These are phyloP conservation scores for Noctua comes DNA, from an alignment of 2,888 invertebrate species.

Conservation along the genomic window DNA sequence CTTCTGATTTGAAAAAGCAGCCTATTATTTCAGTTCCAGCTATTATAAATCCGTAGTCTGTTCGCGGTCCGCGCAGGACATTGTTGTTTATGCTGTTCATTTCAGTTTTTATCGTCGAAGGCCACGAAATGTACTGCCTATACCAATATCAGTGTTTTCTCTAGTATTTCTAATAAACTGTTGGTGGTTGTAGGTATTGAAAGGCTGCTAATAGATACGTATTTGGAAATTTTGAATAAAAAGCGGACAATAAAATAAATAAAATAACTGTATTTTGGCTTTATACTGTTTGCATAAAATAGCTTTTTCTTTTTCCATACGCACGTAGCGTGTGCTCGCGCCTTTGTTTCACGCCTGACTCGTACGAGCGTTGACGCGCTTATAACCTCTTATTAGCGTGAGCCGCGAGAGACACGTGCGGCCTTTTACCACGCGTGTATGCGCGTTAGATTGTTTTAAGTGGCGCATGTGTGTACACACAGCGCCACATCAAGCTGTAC, in stretches of 20 bases:
- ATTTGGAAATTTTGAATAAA: background rate
- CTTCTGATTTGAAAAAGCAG: conserved; percentile 15
- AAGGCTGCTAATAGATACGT: background rate
- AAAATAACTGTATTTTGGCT: background rate
- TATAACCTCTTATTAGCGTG: background rate
- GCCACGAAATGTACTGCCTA: conserved; percentile 52
- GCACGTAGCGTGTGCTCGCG: background rate
- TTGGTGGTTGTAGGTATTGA: background rate
- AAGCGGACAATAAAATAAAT: background rate
- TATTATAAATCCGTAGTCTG: conserved; percentile 35
- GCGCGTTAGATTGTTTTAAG: background rate
- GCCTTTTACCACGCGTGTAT: background rate
- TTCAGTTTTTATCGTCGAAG: conserved; percentile 70
- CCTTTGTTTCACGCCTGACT: background rate
- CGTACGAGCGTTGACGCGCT: background rate
- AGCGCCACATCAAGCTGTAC: no score
- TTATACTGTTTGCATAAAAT: background rate
- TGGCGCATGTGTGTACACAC: background rate
- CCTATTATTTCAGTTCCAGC: conserved; percentile 53
- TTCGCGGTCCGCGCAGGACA: conserved; percentile 66
- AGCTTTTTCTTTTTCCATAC: background rate
- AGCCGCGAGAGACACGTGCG: background rate
- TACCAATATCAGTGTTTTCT: conserved; percentile 1
- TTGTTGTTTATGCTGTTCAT: conserved; percentile 75
- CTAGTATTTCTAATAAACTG: conserved; percentile 5